Percentiles rank a stretch among this genome's conserved stretches.
phyloP scores from a whole-genome alignment of 1,140 invertebrate species.

The Sinella curviseta region DNA sequence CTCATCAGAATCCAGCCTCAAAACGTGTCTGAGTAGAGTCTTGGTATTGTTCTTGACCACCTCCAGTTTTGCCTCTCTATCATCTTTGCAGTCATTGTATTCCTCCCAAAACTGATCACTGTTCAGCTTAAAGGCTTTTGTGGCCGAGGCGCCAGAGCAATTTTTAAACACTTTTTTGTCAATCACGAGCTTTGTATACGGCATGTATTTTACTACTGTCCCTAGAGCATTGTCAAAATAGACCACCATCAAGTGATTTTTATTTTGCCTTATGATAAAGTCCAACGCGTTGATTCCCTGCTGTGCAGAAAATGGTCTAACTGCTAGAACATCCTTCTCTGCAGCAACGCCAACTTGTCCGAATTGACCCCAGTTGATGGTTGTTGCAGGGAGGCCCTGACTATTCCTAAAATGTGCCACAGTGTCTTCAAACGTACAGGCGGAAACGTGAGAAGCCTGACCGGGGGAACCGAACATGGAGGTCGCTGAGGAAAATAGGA shows the following conservation, averaged over 20 bases:
- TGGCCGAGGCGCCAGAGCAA: no score
- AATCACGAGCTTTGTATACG: not conserved
- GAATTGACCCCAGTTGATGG: slow-evolving; percentile 1
- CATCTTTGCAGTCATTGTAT: not conserved
- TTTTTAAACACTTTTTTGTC: not conserved
- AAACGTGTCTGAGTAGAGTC: not conserved
- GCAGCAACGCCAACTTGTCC: not conserved
- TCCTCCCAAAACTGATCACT: slow-evolving; percentile 7
- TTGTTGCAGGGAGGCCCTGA: not conserved
- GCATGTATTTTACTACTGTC: not conserved
- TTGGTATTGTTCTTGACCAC: not conserved
- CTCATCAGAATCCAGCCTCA: not conserved
- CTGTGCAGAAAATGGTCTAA: not conserved
- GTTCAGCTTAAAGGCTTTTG: no score
- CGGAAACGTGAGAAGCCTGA: not conserved
- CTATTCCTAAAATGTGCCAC: not conserved
- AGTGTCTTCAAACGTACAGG: not conserved
- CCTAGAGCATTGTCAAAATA: not conserved
- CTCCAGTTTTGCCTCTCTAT: not conserved
- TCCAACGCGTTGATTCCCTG: not conserved
- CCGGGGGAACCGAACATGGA: not conserved
- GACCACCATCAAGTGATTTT: not conserved
- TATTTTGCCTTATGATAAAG: not conserved
- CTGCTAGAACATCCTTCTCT: not conserved
- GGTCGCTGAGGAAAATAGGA: not conserved